Base-by-base conservation (phyloP, 1,140 invertebrate genomes). In the Dysdera silvatica region DNA sequence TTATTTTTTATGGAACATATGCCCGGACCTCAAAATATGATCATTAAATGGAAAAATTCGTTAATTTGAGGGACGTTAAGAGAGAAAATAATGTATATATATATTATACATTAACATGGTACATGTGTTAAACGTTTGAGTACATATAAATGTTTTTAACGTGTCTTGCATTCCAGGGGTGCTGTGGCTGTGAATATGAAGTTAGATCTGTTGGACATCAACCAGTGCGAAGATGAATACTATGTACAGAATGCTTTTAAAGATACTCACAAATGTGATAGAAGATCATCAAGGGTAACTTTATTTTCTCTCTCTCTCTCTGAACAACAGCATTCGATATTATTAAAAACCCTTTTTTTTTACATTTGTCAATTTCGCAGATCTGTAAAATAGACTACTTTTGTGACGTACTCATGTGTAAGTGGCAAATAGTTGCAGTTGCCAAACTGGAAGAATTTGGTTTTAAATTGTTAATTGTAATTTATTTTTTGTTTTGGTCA, bases 161-260 rank as follows among this genome's bases (percentile, higher is more conserved):
- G 61, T 66, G 68, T 56, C 55, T 62, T 65, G 20, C 33, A 49
- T 80, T 86, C 68, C 79, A 95, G 92, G 76, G 95, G 95, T 71
- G 88, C 91, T 61, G 91, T 98, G 12, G 85, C 88, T 64, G 92
- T 98, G 20, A 91, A 91, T 32, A 91, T 97, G 84, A 83, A 90
- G 72, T 80, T 98, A 68, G 74, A 88, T 72, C 85, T 91, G 71
- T 77, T 98, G 70, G 93, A 97, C 76, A 87, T 98, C 24, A 94
- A 95, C 75, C 95, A 98, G 78, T 98, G 95, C 74, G 88, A 92
- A 33, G 86, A 88, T 41, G 69, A 75, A 75, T 93, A 87, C 75
- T 87, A 87, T 70, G 82, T 85, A 26, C 85, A 90, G 3, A 98
- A 98, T 80, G 92, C 90, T 12, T 98, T 95, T 76, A 95, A 96